Percentiles rank a stretch among this genome's conserved stretches.
phyloP scores from a whole-genome alignment of 2,888 invertebrate genomes.

The Rapana venosa region DNA sequence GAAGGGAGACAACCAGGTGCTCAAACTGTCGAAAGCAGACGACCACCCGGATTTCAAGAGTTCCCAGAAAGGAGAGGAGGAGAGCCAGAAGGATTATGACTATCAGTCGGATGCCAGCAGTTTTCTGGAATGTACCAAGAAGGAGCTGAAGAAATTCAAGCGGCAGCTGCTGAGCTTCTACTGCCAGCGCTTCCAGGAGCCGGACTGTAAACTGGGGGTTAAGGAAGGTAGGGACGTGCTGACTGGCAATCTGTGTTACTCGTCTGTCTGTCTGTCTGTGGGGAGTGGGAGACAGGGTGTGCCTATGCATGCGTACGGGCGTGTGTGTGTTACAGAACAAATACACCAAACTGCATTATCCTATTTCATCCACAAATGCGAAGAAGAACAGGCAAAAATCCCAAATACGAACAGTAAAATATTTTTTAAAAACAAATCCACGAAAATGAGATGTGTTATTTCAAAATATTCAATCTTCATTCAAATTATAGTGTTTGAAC shows the following conservation, averaged over 20 bases:
- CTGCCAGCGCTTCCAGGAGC: constrained; percentile 68
- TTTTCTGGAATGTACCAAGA: constrained; percentile 58
- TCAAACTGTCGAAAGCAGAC: neutral
- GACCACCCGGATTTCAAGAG: neutral
- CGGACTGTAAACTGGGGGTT: constrained; percentile 60
- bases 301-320: too few relatives aligned
- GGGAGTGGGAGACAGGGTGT: neutral
- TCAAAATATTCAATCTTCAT: too few relatives aligned
- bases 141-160: constrained; percentile 67
- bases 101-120: constrained; percentile 37
- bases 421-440: too few relatives aligned
- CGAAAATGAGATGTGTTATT: too few relatives aligned
- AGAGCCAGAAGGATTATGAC: neutral
- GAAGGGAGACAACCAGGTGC: neutral
- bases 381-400: too few relatives aligned
- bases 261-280: neutral
- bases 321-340: too few relatives aligned
- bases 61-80: neutral
- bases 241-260: neutral
- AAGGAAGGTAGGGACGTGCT: constrained; percentile 44
- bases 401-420: too few relatives aligned
- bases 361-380: too few relatives aligned
- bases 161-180: constrained; percentile 68
- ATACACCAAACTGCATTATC: too few relatives aligned
- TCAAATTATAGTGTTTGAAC: too few relatives aligned